phyloP scores from a whole-genome alignment of 1,140 invertebrate species.

The Cotesia typhae region DNA sequence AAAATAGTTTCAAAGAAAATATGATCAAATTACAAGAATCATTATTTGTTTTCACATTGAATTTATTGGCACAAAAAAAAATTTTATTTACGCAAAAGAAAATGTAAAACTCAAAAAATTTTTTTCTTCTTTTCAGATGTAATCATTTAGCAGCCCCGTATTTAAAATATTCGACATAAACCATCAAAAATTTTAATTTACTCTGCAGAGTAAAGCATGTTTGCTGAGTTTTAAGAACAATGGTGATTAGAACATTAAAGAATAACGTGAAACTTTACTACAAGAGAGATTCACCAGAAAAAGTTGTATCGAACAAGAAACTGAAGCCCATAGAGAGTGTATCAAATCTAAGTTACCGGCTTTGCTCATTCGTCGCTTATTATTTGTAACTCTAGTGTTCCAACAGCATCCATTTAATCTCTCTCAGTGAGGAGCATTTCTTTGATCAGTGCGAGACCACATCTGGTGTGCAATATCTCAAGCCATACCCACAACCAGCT shows the following conservation, averaged over 20 bases:
- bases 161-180: too few species aligned
- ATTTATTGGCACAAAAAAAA: too few species aligned
- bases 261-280: neutral
- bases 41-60: too few species aligned
- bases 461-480: conserved; percentile 65
- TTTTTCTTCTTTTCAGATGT: too few species aligned
- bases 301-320: conserved; percentile 22
- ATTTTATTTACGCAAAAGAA: too few species aligned
- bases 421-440: conserved; percentile 62
- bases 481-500: conserved; percentile 56
- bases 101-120: too few species aligned
- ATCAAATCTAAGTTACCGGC: conserved; percentile 56
- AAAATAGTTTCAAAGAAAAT: too few species aligned
- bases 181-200: neutral
- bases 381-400: conserved; percentile 61
- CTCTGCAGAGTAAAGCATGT: neutral
- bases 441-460: conserved; percentile 65
- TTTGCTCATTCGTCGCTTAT: conserved; percentile 50
- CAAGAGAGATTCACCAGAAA: conserved; percentile 34
- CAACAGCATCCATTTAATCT: conserved; percentile 65
- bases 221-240: neutral
- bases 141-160: too few species aligned
- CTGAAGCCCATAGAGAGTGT: conserved; percentile 47
- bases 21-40: too few species aligned
- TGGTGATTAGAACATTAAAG: too few species aligned